Conservation (phyloP, 2,797 vertebrate genomes). For the Podarcis siculus region DNA sequence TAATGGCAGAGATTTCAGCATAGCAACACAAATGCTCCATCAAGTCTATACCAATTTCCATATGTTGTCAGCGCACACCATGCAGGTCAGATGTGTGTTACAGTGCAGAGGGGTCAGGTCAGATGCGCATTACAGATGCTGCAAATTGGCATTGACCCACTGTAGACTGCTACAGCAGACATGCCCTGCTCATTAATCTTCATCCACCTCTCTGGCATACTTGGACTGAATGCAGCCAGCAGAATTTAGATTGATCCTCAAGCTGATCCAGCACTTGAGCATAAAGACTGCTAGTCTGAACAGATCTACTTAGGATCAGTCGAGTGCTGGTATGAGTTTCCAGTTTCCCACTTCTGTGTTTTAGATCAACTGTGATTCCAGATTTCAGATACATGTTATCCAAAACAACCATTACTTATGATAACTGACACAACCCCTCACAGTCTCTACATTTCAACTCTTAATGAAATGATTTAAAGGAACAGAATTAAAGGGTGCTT, state of each 20-base stretch:
- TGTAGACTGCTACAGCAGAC: constrained; percentile 25
- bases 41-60: constrained; percentile 24
- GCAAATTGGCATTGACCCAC: constrained; percentile 41
- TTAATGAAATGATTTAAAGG: constrained; percentile 31
- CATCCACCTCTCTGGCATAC: constrained; percentile 10
- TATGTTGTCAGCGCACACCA: constrained; percentile 18
- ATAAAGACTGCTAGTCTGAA: background rate
- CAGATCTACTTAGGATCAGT: background rate
- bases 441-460: constrained; percentile 40
- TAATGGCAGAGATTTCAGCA: background rate
- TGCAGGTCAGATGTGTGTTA: constrained; percentile 17
- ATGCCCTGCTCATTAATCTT: constrained; percentile 43
- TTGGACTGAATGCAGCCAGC: constrained; percentile 16
- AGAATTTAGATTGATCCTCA: constrained; percentile 12
- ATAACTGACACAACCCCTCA: constrained; percentile 19
- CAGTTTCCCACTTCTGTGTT: background rate
- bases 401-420: background rate
- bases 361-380: background rate
- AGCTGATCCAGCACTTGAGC: background rate
- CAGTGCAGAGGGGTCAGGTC: constrained; percentile 30
- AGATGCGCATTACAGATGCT: constrained; percentile 18
- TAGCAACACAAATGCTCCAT: background rate
- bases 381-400: background rate
- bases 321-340: background rate
- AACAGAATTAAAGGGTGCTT: background rate